Base-by-base conservation (phyloP, 1,140 invertebrate genomes). In the Copidosoma floridanum region DNA sequence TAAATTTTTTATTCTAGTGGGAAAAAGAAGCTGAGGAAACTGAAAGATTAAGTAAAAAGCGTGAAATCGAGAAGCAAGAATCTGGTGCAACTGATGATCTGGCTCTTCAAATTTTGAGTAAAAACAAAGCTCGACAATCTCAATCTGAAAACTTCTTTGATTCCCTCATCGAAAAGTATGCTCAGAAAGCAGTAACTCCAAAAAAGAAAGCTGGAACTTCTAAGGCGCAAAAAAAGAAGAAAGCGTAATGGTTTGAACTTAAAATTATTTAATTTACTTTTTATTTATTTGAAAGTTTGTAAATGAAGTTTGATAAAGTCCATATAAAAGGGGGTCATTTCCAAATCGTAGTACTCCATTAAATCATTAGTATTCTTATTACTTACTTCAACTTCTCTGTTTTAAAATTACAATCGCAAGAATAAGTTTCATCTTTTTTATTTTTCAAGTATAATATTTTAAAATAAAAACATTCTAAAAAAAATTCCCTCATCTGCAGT, bases 1-100 rank as follows among this genome's bases (percentile, higher is more conserved):
- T 32, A 6, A 32, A n/a, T n/a, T n/a, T n/a, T n/a, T n/a, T n/a
- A n/a, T n/a, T 65, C 59, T 59, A 81, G 79, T 81, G 79, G 79
- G 79, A 76, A 47, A 76, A 66, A 57, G 79, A 81, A 69, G 77
- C 77, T 5, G 62, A 71, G 40, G 72, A 77, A 63, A 75, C 77
- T 11, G 78, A 78, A 48, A 70, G 63, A 27, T 61, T 78, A 10
- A 68, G 73, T 0, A 73, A 74, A 38, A 75, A 69, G 70, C 44
- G 65, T 41, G 68, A 78, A 41, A 66, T 74, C 11, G 73, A 79
- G 44, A 71, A 78, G 40, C 72, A 77, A 27, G 72, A 76, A 40
- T 74, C 74, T 37, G 64, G 68, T 29, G 54, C 65, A 16, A 60
- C 46, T 4, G 71, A 77, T 53, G 61, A 73, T 63, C 48, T 81